Conservation (phyloP, 2,113 vertebrate species). For the Noturus placidus region DNA sequence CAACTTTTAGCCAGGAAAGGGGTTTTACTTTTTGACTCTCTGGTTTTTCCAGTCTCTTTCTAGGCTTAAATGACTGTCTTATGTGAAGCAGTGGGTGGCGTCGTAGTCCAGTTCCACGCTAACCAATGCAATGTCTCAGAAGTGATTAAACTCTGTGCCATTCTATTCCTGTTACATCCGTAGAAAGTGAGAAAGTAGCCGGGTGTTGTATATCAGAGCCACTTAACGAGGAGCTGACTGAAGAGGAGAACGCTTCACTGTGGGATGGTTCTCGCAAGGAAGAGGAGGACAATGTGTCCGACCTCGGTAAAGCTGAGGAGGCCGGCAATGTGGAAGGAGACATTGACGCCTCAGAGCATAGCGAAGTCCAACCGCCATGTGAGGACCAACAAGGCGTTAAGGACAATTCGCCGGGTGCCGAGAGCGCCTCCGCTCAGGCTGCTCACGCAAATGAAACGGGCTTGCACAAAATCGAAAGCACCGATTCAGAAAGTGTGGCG, state of each 20-base stretch:
- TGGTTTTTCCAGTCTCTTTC: slow-evolving; percentile 78
- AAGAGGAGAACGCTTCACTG: slow-evolving; percentile 82
- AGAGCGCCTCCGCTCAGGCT: slow-evolving; percentile 83
- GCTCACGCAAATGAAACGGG: slow-evolving; percentile 78
- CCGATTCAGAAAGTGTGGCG: slow-evolving; percentile 78
- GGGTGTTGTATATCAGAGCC: slow-evolving; percentile 99
- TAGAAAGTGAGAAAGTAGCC: slow-evolving; percentile 99
- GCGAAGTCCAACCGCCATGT: slow-evolving; percentile 78
- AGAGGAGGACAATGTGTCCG: slow-evolving; percentile 82
- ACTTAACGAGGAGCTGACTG: slow-evolving; percentile 89
- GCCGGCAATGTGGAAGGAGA: slow-evolving; percentile 82
- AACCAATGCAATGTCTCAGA: slow-evolving; percentile 98
- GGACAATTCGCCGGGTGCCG: slow-evolving; percentile 80
- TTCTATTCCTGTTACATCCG: slow-evolving; percentile 99
- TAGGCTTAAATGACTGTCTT: slow-evolving; percentile 67
- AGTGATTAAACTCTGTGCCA: slow-evolving; percentile 99
- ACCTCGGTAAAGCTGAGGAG: slow-evolving; percentile 74
- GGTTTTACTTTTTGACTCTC: slow-evolving; percentile 60
- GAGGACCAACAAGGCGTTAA: slow-evolving; percentile 74
- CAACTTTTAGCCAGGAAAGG: slow-evolving; percentile 60
- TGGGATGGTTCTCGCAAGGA: slow-evolving; percentile 78
- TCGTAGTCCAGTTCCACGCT: slow-evolving; percentile 92
- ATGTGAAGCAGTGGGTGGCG: slow-evolving; percentile 80
- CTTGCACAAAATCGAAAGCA: slow-evolving; percentile 74
- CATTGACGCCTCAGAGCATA: slow-evolving; percentile 72